Percentiles rank a stretch among this genome's conserved stretches.
These are phyloP conservation scores for Nyctereutes procyonoides DNA, from an alignment of 2,113 vertebrate genomes.

Conservation along the genomic window DNA sequence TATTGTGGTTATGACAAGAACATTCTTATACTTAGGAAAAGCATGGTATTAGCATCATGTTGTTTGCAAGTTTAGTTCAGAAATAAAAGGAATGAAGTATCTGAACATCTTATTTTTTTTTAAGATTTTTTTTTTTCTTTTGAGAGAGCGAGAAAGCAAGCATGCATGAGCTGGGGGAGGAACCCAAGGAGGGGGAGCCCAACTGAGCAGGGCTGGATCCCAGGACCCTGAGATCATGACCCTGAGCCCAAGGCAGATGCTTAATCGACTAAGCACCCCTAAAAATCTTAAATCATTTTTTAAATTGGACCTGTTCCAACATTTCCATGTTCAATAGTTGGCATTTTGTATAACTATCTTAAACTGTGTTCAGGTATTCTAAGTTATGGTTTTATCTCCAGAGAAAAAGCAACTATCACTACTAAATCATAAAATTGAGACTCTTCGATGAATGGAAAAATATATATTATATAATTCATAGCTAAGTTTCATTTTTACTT, in stretches of 20 bases:
- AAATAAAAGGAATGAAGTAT: background rate
- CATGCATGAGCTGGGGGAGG: background rate
- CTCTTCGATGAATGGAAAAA: constrained; percentile 14
- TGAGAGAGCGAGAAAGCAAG: background rate
- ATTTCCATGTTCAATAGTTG: constrained; percentile 26
- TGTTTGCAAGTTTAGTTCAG: background rate
- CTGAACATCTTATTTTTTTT: too few relatives aligned
- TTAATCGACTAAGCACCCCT: background rate
- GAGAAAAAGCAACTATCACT: background rate
- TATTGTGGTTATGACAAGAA: background rate
- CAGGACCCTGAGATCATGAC: background rate
- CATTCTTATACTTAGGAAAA: background rate
- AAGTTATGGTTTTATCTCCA: background rate
- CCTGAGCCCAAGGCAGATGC: background rate
- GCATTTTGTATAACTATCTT: constrained; percentile 20
- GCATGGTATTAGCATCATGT: background rate
- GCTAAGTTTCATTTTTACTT: constrained; percentile 62
- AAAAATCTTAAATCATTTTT: background rate
- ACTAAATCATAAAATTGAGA: constrained; percentile 40
- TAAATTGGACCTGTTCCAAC: background rate
- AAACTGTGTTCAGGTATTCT: constrained; percentile 10
- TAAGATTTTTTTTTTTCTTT: background rate
- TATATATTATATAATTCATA: constrained; percentile 22
- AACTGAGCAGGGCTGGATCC: background rate
- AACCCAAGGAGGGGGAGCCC: background rate